Evolutionary conservation across 2,113 vertebrate species (phyloP), one percentile per base, ranked within the genome.

Genomic region (Cyrtonyx montezumae): DNA sequence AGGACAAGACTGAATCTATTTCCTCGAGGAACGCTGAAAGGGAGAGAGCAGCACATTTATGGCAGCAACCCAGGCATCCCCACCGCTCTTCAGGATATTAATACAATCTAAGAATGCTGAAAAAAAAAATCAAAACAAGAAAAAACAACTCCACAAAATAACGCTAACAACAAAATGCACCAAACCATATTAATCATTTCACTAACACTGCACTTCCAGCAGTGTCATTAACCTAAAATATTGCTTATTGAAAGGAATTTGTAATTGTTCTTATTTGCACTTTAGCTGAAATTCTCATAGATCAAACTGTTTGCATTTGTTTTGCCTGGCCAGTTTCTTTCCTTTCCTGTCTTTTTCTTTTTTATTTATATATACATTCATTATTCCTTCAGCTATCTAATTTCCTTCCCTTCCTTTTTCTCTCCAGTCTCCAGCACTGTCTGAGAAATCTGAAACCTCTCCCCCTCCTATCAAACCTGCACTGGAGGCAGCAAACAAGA

Each of bases 221-320:
- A 91, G 69, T 86, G 13, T 66, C 48, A 84, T 92, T 94, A 96
- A 93, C 1, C 6, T 87, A 95, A 97, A 96, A 91, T 36, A 88
- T 32, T 88, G 69, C 32, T 88, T 55, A 91, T 45, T 86, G 49
- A 76, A 77, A 86, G 19, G 88, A 83, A 85, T 84, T 91, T 94
- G 92, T 90, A 95, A 92, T 43, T 25, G 32, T 26, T 53, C 17
- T 51, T 22, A 87, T 62, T 84, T 76, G 16, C 34, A 79, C 23
- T 32, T 21, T 22, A 34, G 25, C 45, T 46, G 55, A 81, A 95
- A 79, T 76, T 46, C 36, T 87, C 22, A 42, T 28, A 69, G 34
- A 93, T 79, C 17, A 81, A 77, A 88, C 8, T 43, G 43, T 79
- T 91, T 70, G 46, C 75, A 93, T 84, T 96, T 74, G n/a, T 55